Conservation (phyloP, 2,888 invertebrate species). For the Sminthurides aquaticus region DNA sequence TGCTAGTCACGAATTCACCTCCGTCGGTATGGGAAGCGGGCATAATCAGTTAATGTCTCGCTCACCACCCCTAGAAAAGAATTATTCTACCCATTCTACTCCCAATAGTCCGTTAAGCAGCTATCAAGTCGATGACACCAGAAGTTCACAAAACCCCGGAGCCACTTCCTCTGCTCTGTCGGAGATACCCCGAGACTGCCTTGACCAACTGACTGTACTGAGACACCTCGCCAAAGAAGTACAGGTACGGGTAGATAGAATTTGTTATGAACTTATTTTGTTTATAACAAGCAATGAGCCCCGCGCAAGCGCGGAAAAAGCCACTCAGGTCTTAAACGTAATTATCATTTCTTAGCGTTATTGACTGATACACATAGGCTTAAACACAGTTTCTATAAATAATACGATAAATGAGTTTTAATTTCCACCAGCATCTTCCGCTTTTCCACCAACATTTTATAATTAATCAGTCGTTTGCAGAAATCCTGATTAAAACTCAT, state of each 20-base stretch:
- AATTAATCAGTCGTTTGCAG: too few species aligned
- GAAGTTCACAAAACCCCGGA: slow-evolving; percentile 46
- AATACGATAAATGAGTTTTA: too few species aligned
- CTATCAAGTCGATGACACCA: slow-evolving; percentile 9
- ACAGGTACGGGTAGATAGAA: slow-evolving; percentile 27
- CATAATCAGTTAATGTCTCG: slow-evolving; percentile 5
- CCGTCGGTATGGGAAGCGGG: slow-evolving; percentile 35
- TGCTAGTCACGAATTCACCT: slow-evolving; percentile 43
- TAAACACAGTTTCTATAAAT: too few species aligned
- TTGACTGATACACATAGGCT: too few species aligned
- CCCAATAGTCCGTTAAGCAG: slow-evolving; percentile 10
- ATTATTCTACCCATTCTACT: slow-evolving; percentile 12
- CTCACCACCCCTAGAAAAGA: slow-evolving; percentile 10
- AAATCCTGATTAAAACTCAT: too few species aligned
- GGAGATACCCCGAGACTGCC: slow-evolving; percentile 75
- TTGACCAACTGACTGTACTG: slow-evolving; percentile 72
- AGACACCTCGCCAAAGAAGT: slow-evolving; percentile 79
- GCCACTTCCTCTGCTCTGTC: slow-evolving; percentile 59
- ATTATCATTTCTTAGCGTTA: too few species aligned
- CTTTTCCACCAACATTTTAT: too few species aligned
- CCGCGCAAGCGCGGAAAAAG: too few species aligned
- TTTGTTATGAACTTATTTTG: background rate
- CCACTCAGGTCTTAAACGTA: too few species aligned
- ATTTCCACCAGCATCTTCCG: too few species aligned
- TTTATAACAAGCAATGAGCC: too few species aligned